Conservation (phyloP, 2,797 vertebrate genomes). For the Miichthys miiuy region DNA sequence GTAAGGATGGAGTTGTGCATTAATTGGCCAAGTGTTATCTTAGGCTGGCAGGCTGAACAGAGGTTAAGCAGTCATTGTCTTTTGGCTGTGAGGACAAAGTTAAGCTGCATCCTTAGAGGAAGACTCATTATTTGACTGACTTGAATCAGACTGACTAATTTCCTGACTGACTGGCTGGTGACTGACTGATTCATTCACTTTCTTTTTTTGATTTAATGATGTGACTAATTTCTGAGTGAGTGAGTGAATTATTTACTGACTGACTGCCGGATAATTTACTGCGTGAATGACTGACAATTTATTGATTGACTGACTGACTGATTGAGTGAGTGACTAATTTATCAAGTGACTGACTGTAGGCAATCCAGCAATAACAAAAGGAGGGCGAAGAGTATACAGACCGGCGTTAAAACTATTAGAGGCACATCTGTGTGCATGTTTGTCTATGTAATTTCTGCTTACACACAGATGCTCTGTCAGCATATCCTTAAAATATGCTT, state of each 20-base stretch:
- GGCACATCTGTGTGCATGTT: neutral
- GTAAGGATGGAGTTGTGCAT: conserved; percentile 51
- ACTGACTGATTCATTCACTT: conserved; percentile 45
- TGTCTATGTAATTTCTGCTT: conserved; percentile 41
- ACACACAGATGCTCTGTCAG: conserved; percentile 48
- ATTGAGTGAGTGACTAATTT: conserved; percentile 63
- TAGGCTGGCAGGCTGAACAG: conserved; percentile 67
- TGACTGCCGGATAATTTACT: conserved; percentile 64
- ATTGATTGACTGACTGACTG: conserved; percentile 66
- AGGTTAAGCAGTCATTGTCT: conserved; percentile 76
- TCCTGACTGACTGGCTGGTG: conserved; percentile 58
- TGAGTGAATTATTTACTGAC: conserved; percentile 49
- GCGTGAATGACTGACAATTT: conserved; percentile 63
- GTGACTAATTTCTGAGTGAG: conserved; percentile 48
- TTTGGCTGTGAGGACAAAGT: conserved; percentile 72
- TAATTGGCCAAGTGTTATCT: conserved; percentile 82
- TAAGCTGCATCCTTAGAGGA: conserved; percentile 58
- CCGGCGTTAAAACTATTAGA: neutral
- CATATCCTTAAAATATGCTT: conserved; percentile 50
- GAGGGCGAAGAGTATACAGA: neutral
- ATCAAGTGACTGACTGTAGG: conserved; percentile 53
- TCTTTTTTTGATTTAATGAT: conserved; percentile 52
- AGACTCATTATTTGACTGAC: conserved; percentile 61
- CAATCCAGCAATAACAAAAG: conserved; percentile 49
- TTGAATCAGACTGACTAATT: conserved; percentile 62